Evolutionary conservation across 2,888 invertebrate genomes (phyloP), one percentile per base, ranked within the genome.

Genomic region (Epiblema foenella): DNA sequence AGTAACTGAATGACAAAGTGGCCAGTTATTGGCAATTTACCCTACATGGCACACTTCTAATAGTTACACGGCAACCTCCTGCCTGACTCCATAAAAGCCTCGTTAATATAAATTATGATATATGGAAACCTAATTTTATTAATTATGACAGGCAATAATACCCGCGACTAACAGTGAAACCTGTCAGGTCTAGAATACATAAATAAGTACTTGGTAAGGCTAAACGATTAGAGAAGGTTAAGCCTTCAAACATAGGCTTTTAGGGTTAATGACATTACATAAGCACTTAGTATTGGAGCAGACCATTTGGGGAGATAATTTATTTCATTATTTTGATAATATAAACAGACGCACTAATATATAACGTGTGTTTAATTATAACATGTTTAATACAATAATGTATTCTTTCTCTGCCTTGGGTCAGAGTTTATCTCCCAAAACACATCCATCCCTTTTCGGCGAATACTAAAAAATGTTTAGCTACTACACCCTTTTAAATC

Each of bases 181-280:
- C 39, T 11, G 64, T 39, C n/a, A 64, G 37, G 20, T 37, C 63
- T 64, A 64, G 52, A 64, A 15, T 33, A 7, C 17, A 37, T 64
- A 54, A 52, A 39, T 39, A 39, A 64, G 52, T 64, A 64, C 37
- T 24, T 51, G 46, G 33, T 57, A 51, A 64, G 42, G 54, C 42
- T 59, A 39, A 42, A 49, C 18, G 24, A 42, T 24, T 29, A 51
- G 64, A 58, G 64, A 65, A 64, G 58, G 58, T 64, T 59, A 3
- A 58, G 64, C 64, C 64, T 63, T 69, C 69, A 46, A 39, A 39
- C 57, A 51, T 56, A 29, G 56, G 46, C 46, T 3, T 33, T 10
- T n/a, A 37, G 54, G 54, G 12, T 60, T 46, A 15, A 39, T 18
- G 46, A 29, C 29, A 39, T 59, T 60, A 60, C 52, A 24, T 54